Conservation (phyloP, 1,140 invertebrate genomes). For the Oryctes rhinoceros region DNA sequence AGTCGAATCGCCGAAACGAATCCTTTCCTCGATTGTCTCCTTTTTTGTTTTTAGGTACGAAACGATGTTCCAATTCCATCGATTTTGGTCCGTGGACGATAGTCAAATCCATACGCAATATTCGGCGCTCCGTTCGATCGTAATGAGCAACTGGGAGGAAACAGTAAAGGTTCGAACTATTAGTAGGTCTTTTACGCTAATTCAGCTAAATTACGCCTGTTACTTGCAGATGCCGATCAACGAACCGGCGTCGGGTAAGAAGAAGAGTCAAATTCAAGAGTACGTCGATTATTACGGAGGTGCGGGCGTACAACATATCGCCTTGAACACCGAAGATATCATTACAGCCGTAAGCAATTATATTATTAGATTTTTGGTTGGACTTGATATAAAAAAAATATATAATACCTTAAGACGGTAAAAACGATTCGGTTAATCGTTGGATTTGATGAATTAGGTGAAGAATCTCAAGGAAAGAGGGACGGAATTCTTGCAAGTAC, state of each 20-base stretch:
- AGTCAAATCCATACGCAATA: slow-evolving; percentile 95
- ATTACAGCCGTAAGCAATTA: slow-evolving; percentile 77
- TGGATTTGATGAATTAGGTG: slow-evolving; percentile 67
- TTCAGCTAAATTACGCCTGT: background rate
- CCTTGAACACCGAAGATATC: slow-evolving; percentile 93
- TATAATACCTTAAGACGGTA: background rate
- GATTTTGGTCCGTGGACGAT: slow-evolving; percentile 99
- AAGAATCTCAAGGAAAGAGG: slow-evolving; percentile 83
- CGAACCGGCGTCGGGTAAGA: slow-evolving; percentile 95
- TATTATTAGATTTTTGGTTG: background rate
- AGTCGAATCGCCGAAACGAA: slow-evolving; percentile 42
- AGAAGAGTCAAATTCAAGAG: slow-evolving; percentile 98
- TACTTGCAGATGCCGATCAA: slow-evolving; percentile 88
- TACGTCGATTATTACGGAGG: slow-evolving; percentile 99
- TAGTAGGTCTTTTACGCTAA: background rate
- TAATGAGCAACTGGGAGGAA: slow-evolving; percentile 97
- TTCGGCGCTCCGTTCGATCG: slow-evolving; percentile 94
- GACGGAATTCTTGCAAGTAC: slow-evolving; percentile 89
- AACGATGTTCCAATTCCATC: slow-evolving; percentile 91
- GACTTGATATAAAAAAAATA: background rate
- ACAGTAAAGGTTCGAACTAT: slow-evolving; percentile 81
- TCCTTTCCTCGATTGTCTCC: too few relatives aligned
- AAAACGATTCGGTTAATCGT: background rate
- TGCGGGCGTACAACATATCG: slow-evolving; percentile 97
- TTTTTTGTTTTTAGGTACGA: slow-evolving; percentile 77